Conservation (phyloP, 2,888 invertebrate species). For the Amiota communis region DNA sequence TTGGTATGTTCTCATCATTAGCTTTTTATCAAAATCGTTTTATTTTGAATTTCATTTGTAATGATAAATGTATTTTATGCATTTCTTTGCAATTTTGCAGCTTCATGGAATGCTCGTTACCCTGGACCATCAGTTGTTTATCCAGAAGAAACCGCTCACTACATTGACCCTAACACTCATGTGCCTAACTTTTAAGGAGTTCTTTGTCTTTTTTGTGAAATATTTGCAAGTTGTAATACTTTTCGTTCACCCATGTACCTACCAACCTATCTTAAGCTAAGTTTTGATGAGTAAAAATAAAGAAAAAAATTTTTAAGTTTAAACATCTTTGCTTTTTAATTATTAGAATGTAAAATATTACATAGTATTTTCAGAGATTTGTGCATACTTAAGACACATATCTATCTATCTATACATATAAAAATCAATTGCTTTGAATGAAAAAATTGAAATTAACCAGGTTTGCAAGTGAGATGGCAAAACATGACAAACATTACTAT, state of each 20-base stretch:
- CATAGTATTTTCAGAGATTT: no score
- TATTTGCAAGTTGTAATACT: neutral
- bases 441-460: no score
- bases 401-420: no score
- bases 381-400: no score
- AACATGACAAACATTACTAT: no score
- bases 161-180: conserved; percentile 57
- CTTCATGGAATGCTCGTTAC: conserved; percentile 52
- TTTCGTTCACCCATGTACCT: conserved; percentile 3
- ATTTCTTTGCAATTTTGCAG: conserved; percentile 34
- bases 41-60: neutral
- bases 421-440: no score
- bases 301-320: neutral
- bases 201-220: neutral
- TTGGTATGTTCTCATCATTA: conserved; percentile 47
- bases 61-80: neutral
- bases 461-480: no score
- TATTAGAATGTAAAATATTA: no score
- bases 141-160: conserved; percentile 51
- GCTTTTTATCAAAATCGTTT: neutral
- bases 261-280: conserved; percentile 15
- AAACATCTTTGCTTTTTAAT: no score
- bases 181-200: conserved; percentile 41
- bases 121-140: conserved; percentile 52
- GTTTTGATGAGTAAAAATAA: neutral